phyloP scores from a whole-genome alignment of 2,888 invertebrate genomes.

The Anoncus sp. region DNA sequence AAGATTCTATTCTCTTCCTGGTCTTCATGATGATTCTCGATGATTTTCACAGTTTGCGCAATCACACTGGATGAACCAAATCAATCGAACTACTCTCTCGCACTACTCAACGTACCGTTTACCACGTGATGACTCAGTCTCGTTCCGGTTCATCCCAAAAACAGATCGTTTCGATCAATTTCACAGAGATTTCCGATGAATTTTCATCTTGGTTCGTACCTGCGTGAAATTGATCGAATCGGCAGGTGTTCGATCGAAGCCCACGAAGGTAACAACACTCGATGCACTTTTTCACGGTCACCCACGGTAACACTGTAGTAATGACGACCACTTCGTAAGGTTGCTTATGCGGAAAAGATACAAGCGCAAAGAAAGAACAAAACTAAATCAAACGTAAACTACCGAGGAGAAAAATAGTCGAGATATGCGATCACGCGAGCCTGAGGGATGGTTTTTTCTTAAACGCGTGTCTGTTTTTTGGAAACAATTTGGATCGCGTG shows the following conservation, averaged over 20 bases:
- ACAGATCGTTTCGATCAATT: constrained; percentile 5
- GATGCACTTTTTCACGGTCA: constrained; percentile 45
- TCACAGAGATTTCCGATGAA: background rate
- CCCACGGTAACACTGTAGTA: constrained; percentile 22
- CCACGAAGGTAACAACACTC: constrained; percentile 36
- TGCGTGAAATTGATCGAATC: background rate
- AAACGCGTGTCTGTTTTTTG: constrained; percentile 17
- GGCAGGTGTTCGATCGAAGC: background rate
- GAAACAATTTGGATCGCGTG: constrained; percentile 73
- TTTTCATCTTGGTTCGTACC: background rate
- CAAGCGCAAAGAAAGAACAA: background rate
- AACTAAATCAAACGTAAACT: background rate
- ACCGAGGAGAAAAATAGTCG: constrained; percentile 16
- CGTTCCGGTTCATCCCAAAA: constrained; percentile 22
- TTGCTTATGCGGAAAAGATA: background rate
- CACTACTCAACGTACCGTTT: constrained; percentile 9
- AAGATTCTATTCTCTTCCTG: constrained; percentile 42
- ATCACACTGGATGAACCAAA: background rate
- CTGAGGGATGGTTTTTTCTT: background rate
- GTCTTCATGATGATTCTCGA: constrained; percentile 47
- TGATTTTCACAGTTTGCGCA: constrained; percentile 22
- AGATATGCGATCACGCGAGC: background rate
- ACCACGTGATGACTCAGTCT: background rate
- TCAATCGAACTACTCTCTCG: constrained; percentile 13
- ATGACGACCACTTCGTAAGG: background rate